A percentile compares a stretch with the other conserved stretches of the same genome.
phyloP scores from a whole-genome alignment of 64 coral and sea anemone genomes.

The Actinia equina region DNA sequence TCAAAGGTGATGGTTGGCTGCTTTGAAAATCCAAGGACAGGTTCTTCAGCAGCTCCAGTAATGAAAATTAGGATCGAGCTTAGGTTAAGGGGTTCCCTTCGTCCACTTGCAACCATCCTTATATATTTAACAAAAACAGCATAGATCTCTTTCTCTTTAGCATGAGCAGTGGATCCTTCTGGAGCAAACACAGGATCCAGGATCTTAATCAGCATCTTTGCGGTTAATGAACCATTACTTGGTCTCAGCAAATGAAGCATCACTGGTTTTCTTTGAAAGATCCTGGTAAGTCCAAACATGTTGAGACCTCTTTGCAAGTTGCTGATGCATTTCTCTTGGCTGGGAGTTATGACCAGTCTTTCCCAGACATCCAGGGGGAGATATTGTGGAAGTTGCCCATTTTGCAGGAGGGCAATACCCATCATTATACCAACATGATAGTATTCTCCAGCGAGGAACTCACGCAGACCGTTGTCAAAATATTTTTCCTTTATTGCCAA shows the following conservation, averaged over 20 bases:
- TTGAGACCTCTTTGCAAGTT: no score
- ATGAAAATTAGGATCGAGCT: slow-evolving; percentile 31
- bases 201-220: slow-evolving; percentile 31
- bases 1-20: slow-evolving; percentile 43
- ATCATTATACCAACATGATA: no score
- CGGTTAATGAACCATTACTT: neutral
- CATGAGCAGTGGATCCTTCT: no score
- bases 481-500: no score
- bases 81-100: slow-evolving; percentile 8
- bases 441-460: no score
- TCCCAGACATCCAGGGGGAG: no score
- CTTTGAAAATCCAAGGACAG: slow-evolving; percentile 39
- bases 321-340: no score
- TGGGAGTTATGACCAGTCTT: no score
- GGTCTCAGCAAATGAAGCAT: slow-evolving; percentile 33
- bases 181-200: slow-evolving; percentile 1
- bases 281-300: neutral
- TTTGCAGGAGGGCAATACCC: no score
- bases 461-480: no score
- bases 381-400: no score
- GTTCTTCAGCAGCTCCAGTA: slow-evolving; percentile 44
- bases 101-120: slow-evolving; percentile 39
- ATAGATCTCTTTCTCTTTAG: slow-evolving; percentile 32
- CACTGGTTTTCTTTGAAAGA: slow-evolving; percentile 10
- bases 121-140: slow-evolving; percentile 25